Percentiles rank a stretch among this genome's conserved stretches.
Conservation (phyloP, 1,140 invertebrate genomes). For the Trachelipus rathkii region DNA sequence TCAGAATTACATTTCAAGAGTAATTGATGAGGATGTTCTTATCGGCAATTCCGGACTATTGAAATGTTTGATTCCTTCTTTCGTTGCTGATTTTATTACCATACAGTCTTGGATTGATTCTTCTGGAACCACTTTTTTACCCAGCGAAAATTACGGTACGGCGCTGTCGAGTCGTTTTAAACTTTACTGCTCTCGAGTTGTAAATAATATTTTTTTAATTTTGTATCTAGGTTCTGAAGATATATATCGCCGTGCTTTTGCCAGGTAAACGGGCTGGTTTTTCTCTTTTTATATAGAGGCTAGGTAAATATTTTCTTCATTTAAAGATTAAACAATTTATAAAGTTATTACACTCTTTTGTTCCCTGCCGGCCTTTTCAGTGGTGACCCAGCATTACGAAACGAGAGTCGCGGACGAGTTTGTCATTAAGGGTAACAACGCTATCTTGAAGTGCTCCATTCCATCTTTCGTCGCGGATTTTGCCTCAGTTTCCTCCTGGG, state of each 20-base stretch:
- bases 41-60: conserved; percentile 84
- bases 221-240: no score
- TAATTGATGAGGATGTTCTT: conserved; percentile 69
- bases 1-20: conserved; percentile 78
- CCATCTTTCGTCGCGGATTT: conserved; percentile 89
- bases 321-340: no score
- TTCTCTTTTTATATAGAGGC: no score
- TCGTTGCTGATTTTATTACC: conserved; percentile 85
- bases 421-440: conserved; percentile 83
- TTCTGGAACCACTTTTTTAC: conserved; percentile 63
- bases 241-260: no score
- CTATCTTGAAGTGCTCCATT: conserved; percentile 86
- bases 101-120: conserved; percentile 83
- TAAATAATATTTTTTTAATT: no score
- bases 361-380: conserved; percentile 54
- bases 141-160: conserved; percentile 18
- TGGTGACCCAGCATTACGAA: conserved; percentile 79
- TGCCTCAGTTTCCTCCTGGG: conserved; percentile 66
- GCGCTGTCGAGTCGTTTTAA: background rate
- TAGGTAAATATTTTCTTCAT: no score
- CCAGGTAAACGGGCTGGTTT: no score
- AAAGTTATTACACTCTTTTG: no score
- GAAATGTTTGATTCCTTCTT: conserved; percentile 89
- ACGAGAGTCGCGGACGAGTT: conserved; percentile 83
- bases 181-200: no score